Evolutionary conservation across 2,888 invertebrate species (phyloP), one percentile per base, ranked within the genome.

Genomic region (Hyppa rectilinea): DNA sequence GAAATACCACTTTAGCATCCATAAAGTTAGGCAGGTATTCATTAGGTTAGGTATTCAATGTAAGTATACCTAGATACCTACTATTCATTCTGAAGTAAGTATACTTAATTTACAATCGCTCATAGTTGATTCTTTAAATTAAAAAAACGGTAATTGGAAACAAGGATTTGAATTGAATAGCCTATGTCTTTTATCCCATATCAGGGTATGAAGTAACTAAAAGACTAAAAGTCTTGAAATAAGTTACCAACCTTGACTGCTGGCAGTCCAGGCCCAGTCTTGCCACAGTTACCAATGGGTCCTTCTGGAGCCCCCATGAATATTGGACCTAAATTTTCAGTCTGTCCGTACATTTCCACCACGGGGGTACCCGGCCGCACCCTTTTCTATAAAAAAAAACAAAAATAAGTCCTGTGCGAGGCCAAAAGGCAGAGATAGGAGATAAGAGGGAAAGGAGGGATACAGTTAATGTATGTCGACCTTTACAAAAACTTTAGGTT

Each of bases 311-410:
- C 85, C 0, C 87, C 85, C 0, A 36, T 5, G 0, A 93, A 59
- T 0, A 88, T 64, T 0, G 89, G 84, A 0, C 95, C 95, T 3
- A 93, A 40, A 45, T 87, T 90, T 75, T 95, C 95, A 0, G 94
- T 92, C 67, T 91, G 91, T 0, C 94, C 94, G 45, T 94, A 94
- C 2, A 84, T 71, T 40, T 93, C 90, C 14, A 87, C 23, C 0
- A 91, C 49, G 0, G 75, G 0, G 0, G 90, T 82, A 7, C 78
- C 82, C n/a, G 88, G 76, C 0, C 75, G 77, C 23, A 91, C 65
- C 20, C 83, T 84, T 59, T 86, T 78, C 93, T 93, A 81, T 31
- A 64, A 74, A 50, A 38, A 43, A 0, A 38, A 67, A 34, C 2
- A n/a, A 31, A n/a, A 29, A 14, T 38, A 10, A n/a, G n/a, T n/a